phyloP scores from a whole-genome alignment of 2,113 vertebrate species.

The Potamarius usumacintae region DNA sequence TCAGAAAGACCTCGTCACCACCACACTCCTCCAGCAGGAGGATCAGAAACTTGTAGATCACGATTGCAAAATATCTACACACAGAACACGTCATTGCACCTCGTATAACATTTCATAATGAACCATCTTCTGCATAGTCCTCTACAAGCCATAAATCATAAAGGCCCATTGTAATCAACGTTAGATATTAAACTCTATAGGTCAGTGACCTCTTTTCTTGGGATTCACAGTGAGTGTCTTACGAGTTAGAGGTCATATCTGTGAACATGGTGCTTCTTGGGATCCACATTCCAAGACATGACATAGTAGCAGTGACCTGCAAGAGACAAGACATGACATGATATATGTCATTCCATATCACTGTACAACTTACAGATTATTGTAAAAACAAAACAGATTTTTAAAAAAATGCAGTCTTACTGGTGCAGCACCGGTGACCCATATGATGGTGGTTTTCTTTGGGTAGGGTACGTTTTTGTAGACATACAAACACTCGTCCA shows the following conservation, averaged over 20 bases:
- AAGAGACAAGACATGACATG: conserved; percentile 31
- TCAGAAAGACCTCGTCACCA: conserved; percentile 77
- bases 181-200: conserved; percentile 2
- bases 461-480: conserved; percentile 76
- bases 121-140: not conserved
- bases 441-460: conserved; percentile 82
- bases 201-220: not conserved
- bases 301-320: conserved; percentile 80
- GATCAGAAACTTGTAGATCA: conserved; percentile 84
- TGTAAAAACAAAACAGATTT: not conserved
- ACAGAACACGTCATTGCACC: not conserved
- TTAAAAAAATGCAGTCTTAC: conserved; percentile 66
- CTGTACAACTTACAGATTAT: not conserved
- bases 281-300: conserved; percentile 87
- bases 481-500: conserved; percentile 80
- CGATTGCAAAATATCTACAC: conserved; percentile 79
- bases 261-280: conserved; percentile 83
- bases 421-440: conserved; percentile 83
- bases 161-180: not conserved
- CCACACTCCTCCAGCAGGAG: conserved; percentile 84
- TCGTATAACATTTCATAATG: not conserved
- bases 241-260: conserved; percentile 83
- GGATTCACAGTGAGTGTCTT: conserved; percentile 55
- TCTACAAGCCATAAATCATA: not conserved
- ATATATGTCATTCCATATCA: not conserved